Evolutionary conservation across 2,797 vertebrate genomes (phyloP).

Genomic region (Xerus rutilus): DNA sequence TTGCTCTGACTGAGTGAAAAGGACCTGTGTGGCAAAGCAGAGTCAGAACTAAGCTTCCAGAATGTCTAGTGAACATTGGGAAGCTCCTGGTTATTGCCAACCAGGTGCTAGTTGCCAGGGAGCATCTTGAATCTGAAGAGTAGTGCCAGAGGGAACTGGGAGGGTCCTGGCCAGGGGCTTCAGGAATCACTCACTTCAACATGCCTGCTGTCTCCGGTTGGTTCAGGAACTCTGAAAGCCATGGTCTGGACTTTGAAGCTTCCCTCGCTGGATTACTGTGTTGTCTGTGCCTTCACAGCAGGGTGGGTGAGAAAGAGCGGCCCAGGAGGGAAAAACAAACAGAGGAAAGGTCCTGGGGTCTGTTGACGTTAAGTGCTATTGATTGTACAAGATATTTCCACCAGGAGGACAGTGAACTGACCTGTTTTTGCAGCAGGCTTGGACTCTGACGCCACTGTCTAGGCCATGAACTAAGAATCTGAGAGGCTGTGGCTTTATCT

Average conservation of each 20-base stretch:
- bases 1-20: conserved; percentile 64
- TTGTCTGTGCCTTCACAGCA: conserved; percentile 58
- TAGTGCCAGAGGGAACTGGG: neutral
- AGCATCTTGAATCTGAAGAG: conserved; percentile 1
- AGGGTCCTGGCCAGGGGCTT: neutral
- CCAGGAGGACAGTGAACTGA: conserved; percentile 73
- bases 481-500: conserved; percentile 77
- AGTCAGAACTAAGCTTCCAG: conserved; percentile 45
- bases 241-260: conserved; percentile 38
- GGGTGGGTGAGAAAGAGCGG: conserved; percentile 62
- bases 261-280: conserved; percentile 54
- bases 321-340: conserved; percentile 69
- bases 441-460: conserved; percentile 70
- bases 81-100: conserved; percentile 45
- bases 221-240: neutral
- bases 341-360: conserved; percentile 74
- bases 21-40: conserved; percentile 10
- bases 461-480: conserved; percentile 75
- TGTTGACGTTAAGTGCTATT: conserved; percentile 79
- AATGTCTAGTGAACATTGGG: conserved; percentile 9
- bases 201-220: neutral
- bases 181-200: neutral
- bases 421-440: conserved; percentile 64
- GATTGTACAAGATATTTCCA: conserved; percentile 81
- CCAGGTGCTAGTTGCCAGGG: neutral